phyloP scores from a whole-genome alignment of 1,140 invertebrate genomes.

The Drosophila lacteicornis region DNA sequence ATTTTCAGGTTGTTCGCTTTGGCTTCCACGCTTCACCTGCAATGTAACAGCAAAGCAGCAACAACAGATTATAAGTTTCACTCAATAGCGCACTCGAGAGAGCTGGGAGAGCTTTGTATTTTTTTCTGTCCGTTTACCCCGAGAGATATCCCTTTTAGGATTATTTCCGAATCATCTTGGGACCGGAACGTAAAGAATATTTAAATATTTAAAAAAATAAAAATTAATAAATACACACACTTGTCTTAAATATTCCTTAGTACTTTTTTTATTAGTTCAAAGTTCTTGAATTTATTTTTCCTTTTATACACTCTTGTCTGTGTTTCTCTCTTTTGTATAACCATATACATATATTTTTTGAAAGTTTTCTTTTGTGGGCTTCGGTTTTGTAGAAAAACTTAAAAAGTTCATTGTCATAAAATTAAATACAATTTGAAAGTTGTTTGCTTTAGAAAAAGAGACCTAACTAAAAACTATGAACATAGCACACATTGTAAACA shows the following conservation, averaged over 20 bases:
- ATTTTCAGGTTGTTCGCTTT: too few species aligned
- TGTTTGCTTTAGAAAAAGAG: slow-evolving; percentile 54
- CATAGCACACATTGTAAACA: slow-evolving; percentile 75
- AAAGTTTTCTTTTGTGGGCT: slow-evolving; percentile 69
- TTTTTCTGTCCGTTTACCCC: too few species aligned
- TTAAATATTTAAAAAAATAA: too few species aligned
- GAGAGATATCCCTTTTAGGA: too few species aligned
- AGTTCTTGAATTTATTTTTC: slow-evolving; percentile 47
- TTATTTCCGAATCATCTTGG: too few species aligned
- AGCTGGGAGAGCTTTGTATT: too few species aligned
- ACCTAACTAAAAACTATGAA: slow-evolving; percentile 82
- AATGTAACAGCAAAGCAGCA: too few species aligned
- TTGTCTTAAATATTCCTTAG: slow-evolving; percentile 9
- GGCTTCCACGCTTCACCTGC: too few species aligned
- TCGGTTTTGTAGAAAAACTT: slow-evolving; percentile 73
- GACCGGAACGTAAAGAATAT: background rate
- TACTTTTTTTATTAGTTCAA: slow-evolving; percentile 54
- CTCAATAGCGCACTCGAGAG: too few species aligned
- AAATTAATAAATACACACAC: too few species aligned
- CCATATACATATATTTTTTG: slow-evolving; percentile 32
- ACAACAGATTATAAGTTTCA: too few species aligned
- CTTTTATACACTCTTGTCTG: slow-evolving; percentile 70
- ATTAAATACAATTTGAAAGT: slow-evolving; percentile 48
- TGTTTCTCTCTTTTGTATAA: slow-evolving; percentile 59
- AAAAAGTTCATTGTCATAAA: slow-evolving; percentile 67